Percentiles rank a stretch among this genome's conserved stretches.
These are phyloP conservation scores for Lepisosteus osseus DNA, from an alignment of 2,113 vertebrate species.

Conservation along the genomic window DNA sequence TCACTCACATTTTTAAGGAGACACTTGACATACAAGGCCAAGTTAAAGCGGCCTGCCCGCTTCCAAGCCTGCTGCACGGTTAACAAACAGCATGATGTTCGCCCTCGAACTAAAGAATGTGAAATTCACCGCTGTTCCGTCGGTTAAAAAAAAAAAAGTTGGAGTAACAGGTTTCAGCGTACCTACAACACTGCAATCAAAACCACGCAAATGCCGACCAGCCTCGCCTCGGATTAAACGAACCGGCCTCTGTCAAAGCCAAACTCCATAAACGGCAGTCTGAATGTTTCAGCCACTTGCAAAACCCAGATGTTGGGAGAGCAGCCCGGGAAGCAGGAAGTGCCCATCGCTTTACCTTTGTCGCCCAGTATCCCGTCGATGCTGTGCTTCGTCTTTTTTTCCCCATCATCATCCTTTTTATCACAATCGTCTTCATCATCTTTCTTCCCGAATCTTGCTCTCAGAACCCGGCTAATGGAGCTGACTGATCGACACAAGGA, in stretches of 20 bases:
- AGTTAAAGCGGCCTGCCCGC: no score
- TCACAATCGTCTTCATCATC: slow-evolving; percentile 93
- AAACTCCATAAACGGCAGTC: no score
- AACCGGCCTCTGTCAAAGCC: no score
- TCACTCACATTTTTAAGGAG: slow-evolving; percentile 30
- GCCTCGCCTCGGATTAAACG: no score
- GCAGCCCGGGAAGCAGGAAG: neutral
- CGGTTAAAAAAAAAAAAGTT: no score
- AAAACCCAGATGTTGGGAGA: no score
- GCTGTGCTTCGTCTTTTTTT: slow-evolving; percentile 98
- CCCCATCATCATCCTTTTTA: slow-evolving; percentile 97
- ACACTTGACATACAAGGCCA: slow-evolving; percentile 34
- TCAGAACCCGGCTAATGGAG: slow-evolving; percentile 99
- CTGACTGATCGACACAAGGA: slow-evolving; percentile 84
- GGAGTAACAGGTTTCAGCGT: slow-evolving; percentile 28
- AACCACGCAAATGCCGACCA: neutral
- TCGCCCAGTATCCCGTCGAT: slow-evolving; percentile 98
- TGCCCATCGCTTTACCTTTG: slow-evolving; percentile 78
- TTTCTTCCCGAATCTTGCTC: slow-evolving; percentile 99
- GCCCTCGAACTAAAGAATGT: no score
- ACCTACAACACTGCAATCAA: neutral
- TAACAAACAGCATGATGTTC: no score
- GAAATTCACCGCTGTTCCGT: no score
- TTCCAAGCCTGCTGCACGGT: no score
- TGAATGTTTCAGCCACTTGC: no score